These are phyloP conservation scores for Ganaspis sp. DNA, from an alignment of 1,140 invertebrate genomes.

Conservation along the genomic window DNA sequence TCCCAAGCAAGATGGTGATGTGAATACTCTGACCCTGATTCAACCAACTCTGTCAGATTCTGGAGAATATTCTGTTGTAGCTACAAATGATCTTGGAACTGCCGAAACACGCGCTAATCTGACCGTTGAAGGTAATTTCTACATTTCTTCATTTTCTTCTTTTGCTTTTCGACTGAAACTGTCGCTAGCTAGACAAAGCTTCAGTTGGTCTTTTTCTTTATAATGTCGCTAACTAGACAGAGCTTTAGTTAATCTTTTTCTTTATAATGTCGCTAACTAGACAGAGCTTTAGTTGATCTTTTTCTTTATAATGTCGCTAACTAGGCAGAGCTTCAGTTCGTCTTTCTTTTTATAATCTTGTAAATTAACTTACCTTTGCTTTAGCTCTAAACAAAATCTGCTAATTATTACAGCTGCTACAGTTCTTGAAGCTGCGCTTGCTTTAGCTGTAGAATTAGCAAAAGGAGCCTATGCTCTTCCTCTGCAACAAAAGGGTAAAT, in stretches of 20 bases:
- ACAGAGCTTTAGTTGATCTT: not conserved
- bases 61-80: constrained; percentile 88
- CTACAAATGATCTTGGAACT: constrained; percentile 86
- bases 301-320: no score
- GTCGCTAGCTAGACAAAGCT: no score
- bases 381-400: not conserved
- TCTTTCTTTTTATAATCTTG: no score
- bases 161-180: not conserved
- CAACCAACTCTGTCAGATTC: constrained; percentile 82
- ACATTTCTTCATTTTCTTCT: not conserved
- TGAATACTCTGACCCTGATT: constrained; percentile 82
- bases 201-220: not conserved
- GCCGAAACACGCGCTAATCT: constrained; percentile 85
- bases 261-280: no score
- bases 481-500: constrained; percentile 51
- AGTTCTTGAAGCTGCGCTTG: constrained; percentile 52
- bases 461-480: constrained; percentile 50
- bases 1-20: constrained; percentile 82
- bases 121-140: constrained; percentile 86
- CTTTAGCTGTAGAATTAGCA: constrained; percentile 54
- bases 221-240: no score
- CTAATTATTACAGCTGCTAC: constrained; percentile 57
- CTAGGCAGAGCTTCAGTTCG: no score
- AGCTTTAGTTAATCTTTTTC: no score
- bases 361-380: no score